Percentiles rank a stretch among this genome's conserved stretches.
Evolutionary conservation across 2,113 vertebrate species (phyloP).

Genomic region (Coryphaenoides rupestris): DNA sequence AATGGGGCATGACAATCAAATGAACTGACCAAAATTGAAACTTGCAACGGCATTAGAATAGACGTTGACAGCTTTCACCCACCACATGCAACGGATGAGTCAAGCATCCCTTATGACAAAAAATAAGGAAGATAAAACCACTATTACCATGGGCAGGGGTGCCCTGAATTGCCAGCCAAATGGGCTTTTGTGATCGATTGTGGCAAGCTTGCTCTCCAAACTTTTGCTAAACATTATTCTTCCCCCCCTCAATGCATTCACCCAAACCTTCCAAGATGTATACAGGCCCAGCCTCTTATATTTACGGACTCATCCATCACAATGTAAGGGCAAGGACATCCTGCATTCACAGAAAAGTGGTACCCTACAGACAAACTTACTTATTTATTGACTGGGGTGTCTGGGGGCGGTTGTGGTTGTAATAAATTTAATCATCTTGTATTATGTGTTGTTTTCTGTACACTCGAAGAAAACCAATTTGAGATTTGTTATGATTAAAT

Average conservation of each 20-base stretch:
- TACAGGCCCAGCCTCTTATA: slow-evolving; percentile 42
- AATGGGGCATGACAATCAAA: not conserved
- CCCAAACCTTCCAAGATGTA: slow-evolving; percentile 46
- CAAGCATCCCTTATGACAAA: slow-evolving; percentile 2
- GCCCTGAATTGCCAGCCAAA: not conserved
- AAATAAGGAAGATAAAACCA: not conserved
- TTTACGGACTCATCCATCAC: slow-evolving; percentile 63
- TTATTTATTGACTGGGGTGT: slow-evolving; percentile 44
- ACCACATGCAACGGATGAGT: not conserved
- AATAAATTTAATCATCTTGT: too few relatives aligned
- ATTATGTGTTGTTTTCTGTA: too few relatives aligned
- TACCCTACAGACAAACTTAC: slow-evolving; percentile 45
- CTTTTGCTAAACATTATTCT: slow-evolving; percentile 23
- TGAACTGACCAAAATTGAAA: too few relatives aligned
- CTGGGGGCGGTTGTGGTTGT: not conserved
- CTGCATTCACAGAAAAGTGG: slow-evolving; percentile 57
- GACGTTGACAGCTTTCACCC: too few relatives aligned
- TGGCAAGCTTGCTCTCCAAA: not conserved
- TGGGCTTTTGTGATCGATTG: not conserved
- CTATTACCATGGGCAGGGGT: not conserved
- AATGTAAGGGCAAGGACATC: slow-evolving; percentile 57
- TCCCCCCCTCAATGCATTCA: slow-evolving; percentile 27
- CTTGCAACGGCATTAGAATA: too few relatives aligned
- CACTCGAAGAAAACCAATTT: too few relatives aligned
- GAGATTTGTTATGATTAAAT: too few relatives aligned